These are phyloP conservation scores for Siniperca knerii DNA, from an alignment of 2,113 vertebrate species.

Conservation along the genomic window DNA sequence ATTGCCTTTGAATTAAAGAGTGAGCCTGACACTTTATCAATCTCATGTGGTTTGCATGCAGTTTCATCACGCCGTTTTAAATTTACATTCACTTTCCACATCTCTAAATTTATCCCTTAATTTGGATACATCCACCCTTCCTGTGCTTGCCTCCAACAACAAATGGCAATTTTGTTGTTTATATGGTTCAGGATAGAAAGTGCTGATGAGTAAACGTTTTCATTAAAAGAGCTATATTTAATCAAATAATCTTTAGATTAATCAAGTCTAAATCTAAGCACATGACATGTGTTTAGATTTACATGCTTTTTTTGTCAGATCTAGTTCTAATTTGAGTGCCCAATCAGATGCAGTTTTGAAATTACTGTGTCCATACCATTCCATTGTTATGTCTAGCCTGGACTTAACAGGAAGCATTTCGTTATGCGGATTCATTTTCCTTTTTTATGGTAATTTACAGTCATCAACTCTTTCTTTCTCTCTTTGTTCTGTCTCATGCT, in stretches of 20 bases:
- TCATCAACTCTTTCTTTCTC: conserved; percentile 7
- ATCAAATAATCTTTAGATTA: conserved; percentile 11
- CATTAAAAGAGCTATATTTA: neutral
- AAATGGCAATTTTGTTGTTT: conserved; percentile 12
- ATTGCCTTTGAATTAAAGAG: conserved; percentile 28
- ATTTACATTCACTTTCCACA: conserved; percentile 13
- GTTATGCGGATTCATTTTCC: conserved; percentile 18
- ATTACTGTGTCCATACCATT: neutral
- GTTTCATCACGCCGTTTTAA: conserved; percentile 17
- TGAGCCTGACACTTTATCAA: conserved; percentile 17
- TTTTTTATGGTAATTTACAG: conserved; percentile 16
- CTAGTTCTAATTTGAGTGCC: neutral
- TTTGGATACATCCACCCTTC: conserved; percentile 3
- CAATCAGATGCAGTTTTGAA: neutral
- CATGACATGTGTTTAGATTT: neutral
- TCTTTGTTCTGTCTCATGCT: conserved; percentile 27
- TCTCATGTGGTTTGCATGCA: conserved; percentile 25
- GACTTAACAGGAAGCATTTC: conserved; percentile 10
- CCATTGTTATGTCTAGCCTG: neutral
- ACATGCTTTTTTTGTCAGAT: neutral
- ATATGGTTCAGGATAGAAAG: neutral
- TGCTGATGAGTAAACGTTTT: conserved; percentile 9
- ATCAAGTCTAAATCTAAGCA: conserved; percentile 5
- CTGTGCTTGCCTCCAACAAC: neutral
- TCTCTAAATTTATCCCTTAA: neutral